Evolutionary conservation across 2,113 vertebrate genomes (phyloP).

Genomic region (Tachysurus fulvidraco): DNA sequence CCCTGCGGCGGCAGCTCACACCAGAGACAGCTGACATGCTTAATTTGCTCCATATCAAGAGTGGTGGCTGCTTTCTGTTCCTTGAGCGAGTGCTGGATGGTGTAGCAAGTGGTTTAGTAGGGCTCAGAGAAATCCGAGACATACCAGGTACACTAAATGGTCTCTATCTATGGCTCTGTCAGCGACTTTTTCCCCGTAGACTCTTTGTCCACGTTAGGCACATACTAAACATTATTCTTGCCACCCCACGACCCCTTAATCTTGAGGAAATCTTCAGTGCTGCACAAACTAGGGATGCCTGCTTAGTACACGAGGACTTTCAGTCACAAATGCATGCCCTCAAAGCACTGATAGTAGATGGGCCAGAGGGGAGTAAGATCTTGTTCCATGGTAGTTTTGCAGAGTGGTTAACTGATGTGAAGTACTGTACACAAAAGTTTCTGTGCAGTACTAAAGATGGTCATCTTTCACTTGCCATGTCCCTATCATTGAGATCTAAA

Average conservation of each 20-base stretch:
- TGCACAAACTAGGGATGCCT: conserved; percentile 65
- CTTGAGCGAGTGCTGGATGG: conserved; percentile 79
- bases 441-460: conserved; percentile 74
- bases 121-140: conserved; percentile 76
- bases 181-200: conserved; percentile 75
- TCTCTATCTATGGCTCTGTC: conserved; percentile 83
- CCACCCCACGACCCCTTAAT: conserved; percentile 67
- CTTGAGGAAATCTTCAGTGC: conserved; percentile 67
- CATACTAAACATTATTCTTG: conserved; percentile 74
- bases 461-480: conserved; percentile 77
- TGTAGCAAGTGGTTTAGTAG: conserved; percentile 69
- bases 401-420: conserved; percentile 80
- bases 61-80: conserved; percentile 80
- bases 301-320: conserved; percentile 66
- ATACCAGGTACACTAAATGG: conserved; percentile 81
- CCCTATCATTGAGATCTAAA: conserved; percentile 65
- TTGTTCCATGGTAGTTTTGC: conserved; percentile 81
- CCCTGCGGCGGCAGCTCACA: conserved; percentile 75
- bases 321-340: conserved; percentile 66
- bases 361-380: conserved; percentile 63
- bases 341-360: conserved; percentile 66
- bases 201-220: conserved; percentile 71
- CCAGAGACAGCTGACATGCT: conserved; percentile 79
- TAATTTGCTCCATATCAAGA: conserved; percentile 82
- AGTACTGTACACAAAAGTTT: conserved; percentile 81